Conservation (phyloP, 2,113 vertebrate species). For the Muntiacus reevesi region DNA sequence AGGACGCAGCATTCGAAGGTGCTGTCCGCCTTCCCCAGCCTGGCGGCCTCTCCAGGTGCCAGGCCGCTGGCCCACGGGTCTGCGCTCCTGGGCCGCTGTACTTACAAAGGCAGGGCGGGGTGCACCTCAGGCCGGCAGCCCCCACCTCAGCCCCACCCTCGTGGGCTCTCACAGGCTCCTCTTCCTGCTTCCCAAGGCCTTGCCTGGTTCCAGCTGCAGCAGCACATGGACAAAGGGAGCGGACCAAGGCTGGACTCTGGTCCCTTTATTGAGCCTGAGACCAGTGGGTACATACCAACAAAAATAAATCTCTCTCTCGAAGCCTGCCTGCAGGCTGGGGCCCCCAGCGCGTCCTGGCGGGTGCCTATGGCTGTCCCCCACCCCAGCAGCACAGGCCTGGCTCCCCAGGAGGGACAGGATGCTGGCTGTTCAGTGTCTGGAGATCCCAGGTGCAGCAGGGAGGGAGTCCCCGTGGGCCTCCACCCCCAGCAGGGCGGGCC, state of each 20-base stretch:
- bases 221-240: slow-evolving; percentile 52
- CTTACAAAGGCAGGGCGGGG: background rate
- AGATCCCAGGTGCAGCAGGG: background rate
- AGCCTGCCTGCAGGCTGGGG: slow-evolving; percentile 75
- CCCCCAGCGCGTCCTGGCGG: slow-evolving; percentile 24
- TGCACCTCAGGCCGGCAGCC: background rate
- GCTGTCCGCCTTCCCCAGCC: background rate
- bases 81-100: background rate
- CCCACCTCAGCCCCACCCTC: background rate
- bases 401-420: slow-evolving; percentile 12
- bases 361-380: background rate
- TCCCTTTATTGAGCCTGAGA: slow-evolving; percentile 72
- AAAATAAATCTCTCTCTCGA: slow-evolving; percentile 72
- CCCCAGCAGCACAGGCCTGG: slow-evolving; percentile 27
- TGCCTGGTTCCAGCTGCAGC: slow-evolving; percentile 3
- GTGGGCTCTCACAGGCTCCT: background rate
- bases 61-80: background rate
- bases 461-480: background rate
- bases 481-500: background rate
- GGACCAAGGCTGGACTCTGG: slow-evolving; percentile 58
- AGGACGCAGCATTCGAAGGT: background rate
- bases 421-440: slow-evolving; percentile 20
- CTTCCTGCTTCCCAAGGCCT: slow-evolving; percentile 12
- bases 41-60: background rate
- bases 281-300: slow-evolving; percentile 62